Percentiles rank a stretch among this genome's conserved stretches.
phyloP scores from a whole-genome alignment of 2,113 vertebrate species.

The Bettongia penicillata region DNA sequence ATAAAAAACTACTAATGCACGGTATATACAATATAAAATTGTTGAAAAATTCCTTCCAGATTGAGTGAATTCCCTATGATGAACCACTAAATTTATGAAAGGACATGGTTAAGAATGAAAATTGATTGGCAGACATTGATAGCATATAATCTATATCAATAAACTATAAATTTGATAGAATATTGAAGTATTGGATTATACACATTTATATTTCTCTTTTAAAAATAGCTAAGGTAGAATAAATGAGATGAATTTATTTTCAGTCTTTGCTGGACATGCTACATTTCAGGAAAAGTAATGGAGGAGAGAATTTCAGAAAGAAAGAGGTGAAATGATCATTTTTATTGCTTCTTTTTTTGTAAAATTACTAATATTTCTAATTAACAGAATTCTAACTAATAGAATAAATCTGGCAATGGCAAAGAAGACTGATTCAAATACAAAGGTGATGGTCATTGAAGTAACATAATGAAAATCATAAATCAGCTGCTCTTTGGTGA shows the following conservation, averaged over 20 bases:
- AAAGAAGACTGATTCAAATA: constrained; percentile 63
- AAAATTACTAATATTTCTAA: constrained; percentile 53
- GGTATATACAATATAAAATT: no score
- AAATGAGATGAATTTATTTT: constrained; percentile 72
- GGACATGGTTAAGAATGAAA: background rate
- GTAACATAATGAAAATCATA: constrained; percentile 64
- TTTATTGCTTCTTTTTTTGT: constrained; percentile 63
- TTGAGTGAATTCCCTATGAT: background rate
- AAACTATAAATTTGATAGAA: background rate
- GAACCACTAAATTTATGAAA: background rate
- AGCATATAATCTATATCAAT: background rate
- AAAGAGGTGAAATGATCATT: constrained; percentile 43
- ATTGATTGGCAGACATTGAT: background rate
- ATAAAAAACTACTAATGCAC: no score
- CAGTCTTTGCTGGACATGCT: constrained; percentile 64
- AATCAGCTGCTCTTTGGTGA: constrained; percentile 47
- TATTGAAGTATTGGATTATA: background rate
- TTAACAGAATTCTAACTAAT: background rate
- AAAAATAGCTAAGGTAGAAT: constrained; percentile 65
- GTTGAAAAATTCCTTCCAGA: no score
- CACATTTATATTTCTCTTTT: constrained; percentile 37
- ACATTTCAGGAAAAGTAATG: constrained; percentile 54
- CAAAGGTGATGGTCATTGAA: constrained; percentile 51
- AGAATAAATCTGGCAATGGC: constrained; percentile 53
- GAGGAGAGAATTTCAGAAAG: constrained; percentile 44